Evolutionary conservation across 2,113 vertebrate genomes (phyloP).

Genomic region (Taxidea taxus): DNA sequence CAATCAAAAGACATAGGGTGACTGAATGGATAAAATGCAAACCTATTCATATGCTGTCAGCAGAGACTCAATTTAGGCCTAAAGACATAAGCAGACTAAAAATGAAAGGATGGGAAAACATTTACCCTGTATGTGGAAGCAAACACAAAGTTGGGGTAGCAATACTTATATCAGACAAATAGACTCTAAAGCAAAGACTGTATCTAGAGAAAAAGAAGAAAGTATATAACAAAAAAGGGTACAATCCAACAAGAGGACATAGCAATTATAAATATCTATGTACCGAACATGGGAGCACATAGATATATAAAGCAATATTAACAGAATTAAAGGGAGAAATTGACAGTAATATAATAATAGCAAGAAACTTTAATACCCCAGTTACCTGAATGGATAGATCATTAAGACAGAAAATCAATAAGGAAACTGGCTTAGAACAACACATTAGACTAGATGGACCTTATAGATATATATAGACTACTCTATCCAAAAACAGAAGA

Average conservation of each 20-base stretch:
- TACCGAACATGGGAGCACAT: background rate
- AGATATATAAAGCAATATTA: background rate
- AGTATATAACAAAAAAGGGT: background rate
- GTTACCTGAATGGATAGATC: background rate
- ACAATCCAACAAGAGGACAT: background rate
- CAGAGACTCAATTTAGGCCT: background rate
- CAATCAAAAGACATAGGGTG: background rate
- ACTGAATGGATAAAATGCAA: background rate
- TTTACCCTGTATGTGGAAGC: background rate
- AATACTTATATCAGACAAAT: background rate
- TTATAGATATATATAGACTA: background rate
- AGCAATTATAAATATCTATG: background rate
- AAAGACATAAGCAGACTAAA: background rate
- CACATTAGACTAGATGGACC: background rate
- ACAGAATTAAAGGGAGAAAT: background rate
- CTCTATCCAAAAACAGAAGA: background rate
- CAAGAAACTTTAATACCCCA: background rate
- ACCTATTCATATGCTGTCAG: background rate
- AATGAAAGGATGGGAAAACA: background rate
- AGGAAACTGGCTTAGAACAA: background rate
- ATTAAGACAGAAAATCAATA: background rate
- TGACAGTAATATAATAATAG: background rate
- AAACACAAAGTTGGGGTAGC: background rate
- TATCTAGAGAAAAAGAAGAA: background rate
- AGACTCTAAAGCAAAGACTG: background rate